Base-by-base conservation (phyloP, 2,888 invertebrate genomes). In the Melangyna quadrimaculata region DNA sequence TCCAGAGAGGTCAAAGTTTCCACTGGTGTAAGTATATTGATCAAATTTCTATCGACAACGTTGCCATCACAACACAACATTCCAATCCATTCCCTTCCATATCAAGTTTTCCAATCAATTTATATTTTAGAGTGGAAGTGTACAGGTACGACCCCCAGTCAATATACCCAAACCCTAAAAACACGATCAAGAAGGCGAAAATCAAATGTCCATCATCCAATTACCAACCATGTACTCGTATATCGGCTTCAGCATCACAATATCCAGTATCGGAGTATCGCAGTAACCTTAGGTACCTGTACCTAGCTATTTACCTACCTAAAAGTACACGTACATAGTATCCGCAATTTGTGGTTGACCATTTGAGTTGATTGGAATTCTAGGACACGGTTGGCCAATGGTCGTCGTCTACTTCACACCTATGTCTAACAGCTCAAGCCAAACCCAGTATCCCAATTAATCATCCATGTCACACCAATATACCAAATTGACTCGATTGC, bases 401-500 rank as follows among this genome's bases (percentile, higher is more conserved):
- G 32, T 32, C 17, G 29, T 19, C 57, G 45, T n/a, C 14, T 67
- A 61, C 22, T 73, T 73, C 69, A 65, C 74, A 78, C 73, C 74
- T 74, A 14, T 43, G 19, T 78, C 69, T 37, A 65, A 59, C 59
- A 48, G 10, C 67, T 27, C 24, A 57, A 43, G 43, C 69, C 37
- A 53, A 73, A 24, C 29, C 51, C 70, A 65, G 59, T 59, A 14
- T 67, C 32, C 24, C 55, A 79, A 83, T 83, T 79, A 71, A 65
- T 74, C 79, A 79, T 78, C 63, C 71, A 53, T 55, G 51, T 70
- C 40, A 70, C 40, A 72, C 70, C 83, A 83, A 79, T 83, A 83
- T 65, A 83, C 70, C 79, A 74, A 74, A 79, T 79, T 79, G 74
- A 74, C 59, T 74, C 79, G 83, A 71, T 70, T 65, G 74, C 73